Conservation (phyloP, 2,888 invertebrate species). For the Erannis defoliaria region DNA sequence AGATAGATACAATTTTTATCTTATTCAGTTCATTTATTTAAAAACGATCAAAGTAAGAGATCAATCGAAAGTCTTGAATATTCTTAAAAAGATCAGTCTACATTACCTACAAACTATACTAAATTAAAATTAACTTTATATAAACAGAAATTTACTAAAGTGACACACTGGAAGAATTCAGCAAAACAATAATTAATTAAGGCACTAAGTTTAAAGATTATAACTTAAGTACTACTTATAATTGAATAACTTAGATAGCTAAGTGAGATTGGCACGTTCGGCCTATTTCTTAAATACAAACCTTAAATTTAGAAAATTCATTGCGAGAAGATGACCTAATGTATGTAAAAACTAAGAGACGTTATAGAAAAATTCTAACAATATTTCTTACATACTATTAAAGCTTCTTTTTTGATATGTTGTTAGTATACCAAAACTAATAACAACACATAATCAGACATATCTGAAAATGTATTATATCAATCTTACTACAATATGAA, state of each 20-base stretch:
- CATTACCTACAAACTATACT: slow-evolving; percentile 44
- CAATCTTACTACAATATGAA: slow-evolving; percentile 21
- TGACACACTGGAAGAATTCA: slow-evolving; percentile 74
- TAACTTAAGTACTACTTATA: slow-evolving; percentile 44
- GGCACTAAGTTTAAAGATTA: slow-evolving; percentile 37
- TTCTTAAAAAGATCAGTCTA: slow-evolving; percentile 79
- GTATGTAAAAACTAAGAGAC: slow-evolving; percentile 25
- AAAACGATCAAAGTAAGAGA: slow-evolving; percentile 75
- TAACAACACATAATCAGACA: background rate
- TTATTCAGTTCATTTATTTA: slow-evolving; percentile 63
- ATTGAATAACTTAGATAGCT: slow-evolving; percentile 45
- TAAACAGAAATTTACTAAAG: slow-evolving; percentile 47
- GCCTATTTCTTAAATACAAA: slow-evolving; percentile 60
- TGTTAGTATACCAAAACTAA: slow-evolving; percentile 12
- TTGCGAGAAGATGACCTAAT: slow-evolving; percentile 33
- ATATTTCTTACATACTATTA: slow-evolving; percentile 37
- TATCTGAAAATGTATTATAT: slow-evolving; percentile 26
- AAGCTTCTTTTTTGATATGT: slow-evolving; percentile 43
- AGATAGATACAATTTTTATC: slow-evolving; percentile 36
- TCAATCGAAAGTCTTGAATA: slow-evolving; percentile 84
- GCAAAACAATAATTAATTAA: slow-evolving; percentile 47
- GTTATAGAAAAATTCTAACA: slow-evolving; percentile 19
- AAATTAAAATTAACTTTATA: slow-evolving; percentile 27
- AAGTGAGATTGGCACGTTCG: slow-evolving; percentile 79
- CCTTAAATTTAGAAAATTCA: slow-evolving; percentile 44